A percentile compares a stretch with the other conserved stretches of the same genome.
phyloP scores from a whole-genome alignment of 2,113 vertebrate species.

The Chaetura pelagica region DNA sequence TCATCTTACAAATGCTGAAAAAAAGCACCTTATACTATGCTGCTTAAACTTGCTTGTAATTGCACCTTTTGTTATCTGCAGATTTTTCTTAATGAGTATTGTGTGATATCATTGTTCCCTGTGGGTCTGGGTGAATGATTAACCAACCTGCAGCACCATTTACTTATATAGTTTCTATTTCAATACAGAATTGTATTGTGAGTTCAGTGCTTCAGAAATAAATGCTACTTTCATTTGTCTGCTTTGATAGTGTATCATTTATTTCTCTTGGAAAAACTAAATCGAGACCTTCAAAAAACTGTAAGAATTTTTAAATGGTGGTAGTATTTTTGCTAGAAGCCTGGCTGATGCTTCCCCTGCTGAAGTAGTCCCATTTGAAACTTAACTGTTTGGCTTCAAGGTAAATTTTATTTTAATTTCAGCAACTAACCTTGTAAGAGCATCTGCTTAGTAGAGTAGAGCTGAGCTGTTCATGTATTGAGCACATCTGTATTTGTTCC shows the following conservation, averaged over 20 bases:
- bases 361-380: neutral
- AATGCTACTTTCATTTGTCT: constrained; percentile 78
- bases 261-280: neutral
- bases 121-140: constrained; percentile 70
- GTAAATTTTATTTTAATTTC: neutral
- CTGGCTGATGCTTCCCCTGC: neutral
- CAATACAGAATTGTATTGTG: constrained; percentile 78
- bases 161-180: constrained; percentile 76
- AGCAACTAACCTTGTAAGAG: neutral
- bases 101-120: constrained; percentile 63
- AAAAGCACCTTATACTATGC: constrained; percentile 84
- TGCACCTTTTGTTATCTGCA: constrained; percentile 83
- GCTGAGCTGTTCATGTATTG: neutral
- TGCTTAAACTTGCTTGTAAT: constrained; percentile 83
- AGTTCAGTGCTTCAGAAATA: constrained; percentile 83
- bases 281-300: neutral
- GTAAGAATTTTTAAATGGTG: neutral
- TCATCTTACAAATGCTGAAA: constrained; percentile 73
- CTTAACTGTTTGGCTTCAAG: neutral
- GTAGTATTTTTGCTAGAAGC: neutral
- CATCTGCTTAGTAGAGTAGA: neutral
- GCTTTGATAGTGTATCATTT: constrained; percentile 18
- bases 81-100: constrained; percentile 74
- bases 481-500: neutral
- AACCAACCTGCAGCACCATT: constrained; percentile 72